phyloP scores from a whole-genome alignment of 2,797 vertebrate species.

The Acomys russatus region DNA sequence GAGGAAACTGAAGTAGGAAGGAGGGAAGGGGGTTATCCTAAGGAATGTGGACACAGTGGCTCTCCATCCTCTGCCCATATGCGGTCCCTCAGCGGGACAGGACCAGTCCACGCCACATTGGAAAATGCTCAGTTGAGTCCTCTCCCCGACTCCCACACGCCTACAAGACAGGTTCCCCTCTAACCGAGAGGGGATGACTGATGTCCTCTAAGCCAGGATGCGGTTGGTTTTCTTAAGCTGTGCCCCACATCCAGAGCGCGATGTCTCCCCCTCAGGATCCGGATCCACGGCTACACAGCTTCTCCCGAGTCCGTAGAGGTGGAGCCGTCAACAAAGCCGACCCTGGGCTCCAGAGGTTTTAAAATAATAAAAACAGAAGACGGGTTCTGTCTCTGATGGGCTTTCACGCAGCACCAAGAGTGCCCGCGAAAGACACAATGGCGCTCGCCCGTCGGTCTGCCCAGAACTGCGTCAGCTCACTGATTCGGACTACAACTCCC shows the following conservation, averaged over 20 bases:
- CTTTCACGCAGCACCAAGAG: neutral
- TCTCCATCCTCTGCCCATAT: no score
- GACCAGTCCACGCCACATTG: neutral
- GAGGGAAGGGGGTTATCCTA: neutral
- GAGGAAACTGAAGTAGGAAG: neutral
- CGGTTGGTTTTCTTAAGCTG: no score
- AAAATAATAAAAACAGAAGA: neutral
- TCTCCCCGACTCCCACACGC: neutral
- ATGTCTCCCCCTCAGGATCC: neutral
- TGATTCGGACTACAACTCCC: conserved; percentile 78
- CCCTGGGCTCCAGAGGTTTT: neutral
- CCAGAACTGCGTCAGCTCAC: conserved; percentile 64
- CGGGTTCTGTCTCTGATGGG: neutral
- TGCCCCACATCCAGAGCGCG: neutral
- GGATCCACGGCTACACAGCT: neutral
- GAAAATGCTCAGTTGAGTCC: neutral
- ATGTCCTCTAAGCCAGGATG: neutral
- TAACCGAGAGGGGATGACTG: neutral
- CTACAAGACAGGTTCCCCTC: rapidly evolving
- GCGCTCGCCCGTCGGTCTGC: conserved; percentile 50
- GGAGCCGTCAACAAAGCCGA: neutral
- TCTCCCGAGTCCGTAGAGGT: neutral
- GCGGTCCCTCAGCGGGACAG: neutral
- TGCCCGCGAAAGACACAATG: conserved; percentile 69
- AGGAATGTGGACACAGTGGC: neutral